These are phyloP conservation scores for Esox masquinongy DNA, from an alignment of 2,797 vertebrate species.

Conservation along the genomic window DNA sequence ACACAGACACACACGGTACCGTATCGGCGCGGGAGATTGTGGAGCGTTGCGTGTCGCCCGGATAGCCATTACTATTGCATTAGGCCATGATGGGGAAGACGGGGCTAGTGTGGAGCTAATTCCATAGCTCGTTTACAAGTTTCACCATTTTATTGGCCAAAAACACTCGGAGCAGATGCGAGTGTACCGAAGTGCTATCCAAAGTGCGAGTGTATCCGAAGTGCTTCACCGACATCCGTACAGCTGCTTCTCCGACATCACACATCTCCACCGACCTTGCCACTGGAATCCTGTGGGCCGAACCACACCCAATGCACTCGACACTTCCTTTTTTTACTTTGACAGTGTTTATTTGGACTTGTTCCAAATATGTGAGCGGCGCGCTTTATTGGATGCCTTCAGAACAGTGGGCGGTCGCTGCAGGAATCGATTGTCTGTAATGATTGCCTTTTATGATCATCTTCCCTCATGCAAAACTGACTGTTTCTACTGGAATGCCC, in stretches of 20 bases:
- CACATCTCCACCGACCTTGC: neutral
- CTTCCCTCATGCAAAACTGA: neutral
- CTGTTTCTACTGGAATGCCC: neutral
- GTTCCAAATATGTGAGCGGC: neutral
- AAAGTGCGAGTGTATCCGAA: too few species aligned
- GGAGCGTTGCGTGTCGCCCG: constrained; percentile 12
- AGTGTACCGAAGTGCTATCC: too few species aligned
- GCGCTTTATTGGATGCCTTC: neutral
- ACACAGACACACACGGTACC: constrained; percentile 13
- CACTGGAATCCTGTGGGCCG: too few species aligned
- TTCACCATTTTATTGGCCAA: constrained; percentile 8
- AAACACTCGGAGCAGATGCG: too few species aligned
- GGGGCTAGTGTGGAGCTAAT: constrained; percentile 16
- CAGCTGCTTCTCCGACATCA: constrained; percentile 5
- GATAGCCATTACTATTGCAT: constrained; percentile 50
- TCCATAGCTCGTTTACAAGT: constrained; percentile 7
- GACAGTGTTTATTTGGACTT: neutral
- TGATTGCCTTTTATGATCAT: neutral
- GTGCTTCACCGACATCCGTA: too few species aligned
- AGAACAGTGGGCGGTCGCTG: neutral
- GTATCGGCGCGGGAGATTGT: constrained; percentile 37
- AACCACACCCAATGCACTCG: neutral
- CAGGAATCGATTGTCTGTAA: neutral
- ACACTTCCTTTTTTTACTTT: constrained; percentile 13
- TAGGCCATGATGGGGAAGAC: constrained; percentile 18